Percentiles rank a stretch among this genome's conserved stretches.
These are phyloP conservation scores for Bostrychus sinensis DNA, from an alignment of 2,113 vertebrate species.

Conservation along the genomic window DNA sequence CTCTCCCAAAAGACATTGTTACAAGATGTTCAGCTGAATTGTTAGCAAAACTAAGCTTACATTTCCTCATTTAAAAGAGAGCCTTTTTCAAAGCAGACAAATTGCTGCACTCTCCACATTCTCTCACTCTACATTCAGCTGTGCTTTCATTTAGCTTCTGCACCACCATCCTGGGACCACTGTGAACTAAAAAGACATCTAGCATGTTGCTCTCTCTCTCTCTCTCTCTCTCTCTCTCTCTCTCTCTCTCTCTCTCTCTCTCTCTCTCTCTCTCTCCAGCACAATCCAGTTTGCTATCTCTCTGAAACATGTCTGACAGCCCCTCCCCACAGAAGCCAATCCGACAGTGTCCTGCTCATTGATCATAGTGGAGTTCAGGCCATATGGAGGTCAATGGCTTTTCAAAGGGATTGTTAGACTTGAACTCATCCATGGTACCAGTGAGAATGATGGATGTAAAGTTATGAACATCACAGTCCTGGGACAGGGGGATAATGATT, in stretches of 20 bases:
- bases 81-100: no score
- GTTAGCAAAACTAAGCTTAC: constrained; percentile 41
- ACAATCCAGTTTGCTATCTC: not conserved
- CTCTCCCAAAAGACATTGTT: constrained; percentile 39
- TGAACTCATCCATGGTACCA: constrained; percentile 67
- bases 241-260: no score
- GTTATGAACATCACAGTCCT: no score
- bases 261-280: constrained; percentile 13
- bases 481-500: no score
- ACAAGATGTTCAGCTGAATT: constrained; percentile 35
- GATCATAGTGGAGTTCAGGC: constrained; percentile 62
- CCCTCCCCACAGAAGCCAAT: constrained; percentile 53
- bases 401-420: constrained; percentile 69
- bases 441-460: no score
- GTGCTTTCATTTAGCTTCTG: constrained; percentile 4
- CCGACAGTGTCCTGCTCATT: constrained; percentile 68
- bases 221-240: no score
- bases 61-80: constrained; percentile 50
- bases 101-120: no score
- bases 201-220: no score
- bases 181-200: no score
- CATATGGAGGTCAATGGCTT: constrained; percentile 72
- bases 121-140: constrained; percentile 29
- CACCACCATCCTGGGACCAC: constrained; percentile 30
- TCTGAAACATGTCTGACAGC: constrained; percentile 31